Evolutionary conservation across 2,888 invertebrate genomes (phyloP), one percentile per base, ranked within the genome.

Genomic region (Meganola albula): DNA sequence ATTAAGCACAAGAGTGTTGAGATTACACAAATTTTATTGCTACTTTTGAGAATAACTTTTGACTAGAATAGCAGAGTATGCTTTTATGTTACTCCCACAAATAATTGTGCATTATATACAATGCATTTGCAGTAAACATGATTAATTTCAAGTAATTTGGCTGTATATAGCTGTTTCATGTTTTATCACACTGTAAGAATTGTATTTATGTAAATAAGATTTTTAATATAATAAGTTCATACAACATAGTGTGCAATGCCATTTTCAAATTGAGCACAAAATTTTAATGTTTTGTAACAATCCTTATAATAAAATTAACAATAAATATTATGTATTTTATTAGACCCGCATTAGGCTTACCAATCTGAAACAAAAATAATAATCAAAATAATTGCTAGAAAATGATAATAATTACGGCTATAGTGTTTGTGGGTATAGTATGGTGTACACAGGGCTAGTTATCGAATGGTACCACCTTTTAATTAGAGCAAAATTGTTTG

Each of bases 11-110:
- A 65, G 58, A 64, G 56, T 59, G 55, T 53, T 61, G 67, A 70
- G 61, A 69, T 65, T 65, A 60, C 48, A 59, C 44, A 59, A 50
- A 55, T 47, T 56, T 56, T 31, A 37, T 29, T 59, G 41, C 53
- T 40, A 46, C 61, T 60, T 51, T 49, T 54, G 43, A 58, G 59
- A 72, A 64, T 73, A 73, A 67, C 63, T 37, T 53, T 66, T 80
- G 82, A 82, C 82, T 82, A 82, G 80, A 63, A 55, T 63, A 66
- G 63, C 62, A 66, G 48, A 60, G 45, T 58, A 57, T 73, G 63
- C 59, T 54, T 48, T 58, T 58, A 43, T 51, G 56, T 70, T 63
- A 70, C 69, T 70, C 60, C 37, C 39, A 42, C 26, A 42, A 50
- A 44, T 43, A 49, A 44, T 47, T 28, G 40, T 34, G 40, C 27